Evolutionary conservation across 2,113 vertebrate genomes (phyloP).

Genomic region (Tetrao urogallus): DNA sequence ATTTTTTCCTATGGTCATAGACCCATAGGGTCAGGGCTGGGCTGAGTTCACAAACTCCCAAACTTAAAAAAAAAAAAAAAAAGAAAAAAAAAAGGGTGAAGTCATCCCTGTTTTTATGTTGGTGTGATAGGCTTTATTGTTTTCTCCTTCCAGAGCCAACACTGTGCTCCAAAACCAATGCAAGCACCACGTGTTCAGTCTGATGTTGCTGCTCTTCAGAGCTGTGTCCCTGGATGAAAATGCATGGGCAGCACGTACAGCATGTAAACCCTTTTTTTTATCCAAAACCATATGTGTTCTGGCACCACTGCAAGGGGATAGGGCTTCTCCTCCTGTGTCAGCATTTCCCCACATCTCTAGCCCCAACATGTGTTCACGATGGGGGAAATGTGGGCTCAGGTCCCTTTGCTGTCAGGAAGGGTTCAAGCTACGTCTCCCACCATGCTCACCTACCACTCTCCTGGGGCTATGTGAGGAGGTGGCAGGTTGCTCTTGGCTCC

Average conservation of each 20-base stretch:
- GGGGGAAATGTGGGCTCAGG: neutral
- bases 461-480: neutral
- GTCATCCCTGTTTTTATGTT: neutral
- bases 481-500: neutral
- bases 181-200: neutral
- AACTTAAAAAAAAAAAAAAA: neutral
- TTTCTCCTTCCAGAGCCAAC: neutral
- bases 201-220: neutral
- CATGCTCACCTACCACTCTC: neutral
- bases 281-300: neutral
- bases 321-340: neutral
- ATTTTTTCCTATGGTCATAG: accelerated
- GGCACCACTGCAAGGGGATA: neutral
- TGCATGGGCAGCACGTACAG: neutral
- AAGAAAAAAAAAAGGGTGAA: neutral
- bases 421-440: neutral
- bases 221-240: neutral
- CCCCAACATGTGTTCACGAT: neutral
- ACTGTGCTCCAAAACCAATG: neutral
- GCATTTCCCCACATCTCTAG: neutral
- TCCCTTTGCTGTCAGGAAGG: neutral
- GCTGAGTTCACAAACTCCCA: neutral
- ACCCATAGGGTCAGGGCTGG: accelerated
- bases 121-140: neutral
- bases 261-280: neutral